Evolutionary conservation across 2,113 vertebrate species (phyloP), one percentile per base, ranked within the genome.

Genomic region (Aegithalos caudatus): DNA sequence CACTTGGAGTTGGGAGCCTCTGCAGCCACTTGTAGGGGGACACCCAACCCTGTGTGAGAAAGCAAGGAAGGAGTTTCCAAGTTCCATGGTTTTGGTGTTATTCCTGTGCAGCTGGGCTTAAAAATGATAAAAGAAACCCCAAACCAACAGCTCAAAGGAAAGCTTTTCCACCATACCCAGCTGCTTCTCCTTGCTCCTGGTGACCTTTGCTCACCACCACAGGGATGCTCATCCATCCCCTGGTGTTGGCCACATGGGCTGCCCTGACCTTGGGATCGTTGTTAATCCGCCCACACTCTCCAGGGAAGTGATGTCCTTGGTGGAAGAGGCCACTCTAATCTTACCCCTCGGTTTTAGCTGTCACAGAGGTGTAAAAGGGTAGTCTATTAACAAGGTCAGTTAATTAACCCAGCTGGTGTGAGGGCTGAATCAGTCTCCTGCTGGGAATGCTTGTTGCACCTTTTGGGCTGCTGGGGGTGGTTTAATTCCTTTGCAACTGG

Each of bases 231-330:
- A 60, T 93, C 82, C 22, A 5, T 67, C 72, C 92, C 79, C 71
- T 54, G 74, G 37, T 15, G 61, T 18, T 19, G 70, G 45, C 73
- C 83, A 40, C 60, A 7, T 12, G 90, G 51, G 72, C 57, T 64
- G 58, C 66, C 50, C 57, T 95, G 95, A 89, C 95, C 89, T 95
- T 90, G 86, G 72, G 53, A 71, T 89, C 13, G 4, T 13, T 57
- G 92, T 67, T 35, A 47, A 93, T 90, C 58, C 9, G 0, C 37
- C 58, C 73, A 11, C 5, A 4, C 12, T 33, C 93, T 82, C 80
- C 70, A 27, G 91, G 89, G 92, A 82, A 69, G 64, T 0, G 13
- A 48, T 81, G 80, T 27, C 70, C 73, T 62, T 6, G 27, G 25
- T 58, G 40, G 86, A 44, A 74, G 60, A 67, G 58, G 47, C 53